phyloP scores from a whole-genome alignment of 92 coral and sea anemone species.

The Pocillopora grandis region DNA sequence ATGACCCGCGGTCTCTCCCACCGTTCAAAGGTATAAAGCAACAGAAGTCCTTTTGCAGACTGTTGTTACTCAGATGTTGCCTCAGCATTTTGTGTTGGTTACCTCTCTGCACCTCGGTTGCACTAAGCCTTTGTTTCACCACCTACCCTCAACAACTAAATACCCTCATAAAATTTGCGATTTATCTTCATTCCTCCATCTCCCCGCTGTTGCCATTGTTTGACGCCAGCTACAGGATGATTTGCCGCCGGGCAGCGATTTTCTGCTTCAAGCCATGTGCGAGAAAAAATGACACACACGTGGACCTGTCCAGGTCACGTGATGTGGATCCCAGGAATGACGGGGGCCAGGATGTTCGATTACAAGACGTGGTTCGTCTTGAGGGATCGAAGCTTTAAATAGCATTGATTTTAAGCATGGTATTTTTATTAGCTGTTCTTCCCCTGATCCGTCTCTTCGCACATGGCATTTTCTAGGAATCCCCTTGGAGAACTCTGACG shows the following conservation, averaged over 20 bases:
- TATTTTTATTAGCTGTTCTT: too few relatives aligned
- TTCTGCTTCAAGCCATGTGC: slow-evolving; percentile 23
- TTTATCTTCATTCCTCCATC: slow-evolving; percentile 13
- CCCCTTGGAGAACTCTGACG: too few relatives aligned
- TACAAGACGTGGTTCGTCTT: neutral
- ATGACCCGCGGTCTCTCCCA: slow-evolving; percentile 10
- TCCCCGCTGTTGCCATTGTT: slow-evolving; percentile 19
- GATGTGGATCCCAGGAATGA: slow-evolving; percentile 9
- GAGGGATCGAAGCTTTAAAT: neutral
- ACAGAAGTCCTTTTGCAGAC: slow-evolving; percentile 18
- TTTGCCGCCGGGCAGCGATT: slow-evolving; percentile 1
- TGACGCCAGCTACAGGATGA: slow-evolving; percentile 21
- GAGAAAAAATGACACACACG: neutral
- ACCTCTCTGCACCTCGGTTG: slow-evolving; percentile 14
- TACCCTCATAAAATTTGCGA: neutral
- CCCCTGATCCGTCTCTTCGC: too few relatives aligned
- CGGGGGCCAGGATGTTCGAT: neutral
- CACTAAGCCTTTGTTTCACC: neutral
- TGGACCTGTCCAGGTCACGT: slow-evolving; percentile 11
- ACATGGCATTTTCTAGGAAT: too few relatives aligned
- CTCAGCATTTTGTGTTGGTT: slow-evolving; percentile 9
- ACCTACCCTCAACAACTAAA: slow-evolving; percentile 11
- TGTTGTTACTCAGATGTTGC: slow-evolving; percentile 21
- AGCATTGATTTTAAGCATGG: neutral
- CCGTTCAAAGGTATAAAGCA: neutral